These are phyloP conservation scores for Prochilodus magdalenae DNA, from an alignment of 2,113 vertebrate genomes.

Conservation along the genomic window DNA sequence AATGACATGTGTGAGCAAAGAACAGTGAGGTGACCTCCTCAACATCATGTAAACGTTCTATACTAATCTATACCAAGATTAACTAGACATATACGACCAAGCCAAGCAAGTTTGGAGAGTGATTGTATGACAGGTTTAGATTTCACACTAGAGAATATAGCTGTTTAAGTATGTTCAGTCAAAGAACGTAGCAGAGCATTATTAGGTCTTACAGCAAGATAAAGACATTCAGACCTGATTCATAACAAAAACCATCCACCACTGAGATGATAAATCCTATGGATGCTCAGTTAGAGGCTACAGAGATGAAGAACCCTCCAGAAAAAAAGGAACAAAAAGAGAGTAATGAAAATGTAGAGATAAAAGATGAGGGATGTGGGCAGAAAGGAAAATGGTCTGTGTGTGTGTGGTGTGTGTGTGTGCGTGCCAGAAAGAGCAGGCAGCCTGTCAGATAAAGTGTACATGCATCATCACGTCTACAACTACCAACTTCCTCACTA, in stretches of 20 bases:
- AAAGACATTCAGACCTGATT: not conserved
- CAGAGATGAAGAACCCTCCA: slow-evolving; percentile 1
- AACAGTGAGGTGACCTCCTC: no score
- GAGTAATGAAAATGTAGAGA: slow-evolving; percentile 16
- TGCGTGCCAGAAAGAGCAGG: slow-evolving; percentile 40
- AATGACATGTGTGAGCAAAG: no score
- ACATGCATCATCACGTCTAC: slow-evolving; percentile 42
- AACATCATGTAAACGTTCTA: no score
- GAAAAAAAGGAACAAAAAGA: slow-evolving; percentile 2
- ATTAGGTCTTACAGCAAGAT: not conserved
- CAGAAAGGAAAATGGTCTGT: not conserved
- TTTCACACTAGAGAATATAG: not conserved
- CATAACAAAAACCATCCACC: not conserved
- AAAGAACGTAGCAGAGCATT: not conserved
- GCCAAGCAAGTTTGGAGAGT: no score
- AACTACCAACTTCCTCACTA: slow-evolving; percentile 42
- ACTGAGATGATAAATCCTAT: not conserved
- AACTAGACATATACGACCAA: no score
- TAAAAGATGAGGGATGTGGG: slow-evolving; percentile 1
- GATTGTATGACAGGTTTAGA: no score
- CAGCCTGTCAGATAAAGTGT: slow-evolving; percentile 52
- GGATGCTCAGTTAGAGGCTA: not conserved
- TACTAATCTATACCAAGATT: no score
- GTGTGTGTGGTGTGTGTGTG: slow-evolving; percentile 1
- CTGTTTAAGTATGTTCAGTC: not conserved